Base-by-base conservation (phyloP, 2,797 vertebrate species). In the Podarcis siculus region DNA sequence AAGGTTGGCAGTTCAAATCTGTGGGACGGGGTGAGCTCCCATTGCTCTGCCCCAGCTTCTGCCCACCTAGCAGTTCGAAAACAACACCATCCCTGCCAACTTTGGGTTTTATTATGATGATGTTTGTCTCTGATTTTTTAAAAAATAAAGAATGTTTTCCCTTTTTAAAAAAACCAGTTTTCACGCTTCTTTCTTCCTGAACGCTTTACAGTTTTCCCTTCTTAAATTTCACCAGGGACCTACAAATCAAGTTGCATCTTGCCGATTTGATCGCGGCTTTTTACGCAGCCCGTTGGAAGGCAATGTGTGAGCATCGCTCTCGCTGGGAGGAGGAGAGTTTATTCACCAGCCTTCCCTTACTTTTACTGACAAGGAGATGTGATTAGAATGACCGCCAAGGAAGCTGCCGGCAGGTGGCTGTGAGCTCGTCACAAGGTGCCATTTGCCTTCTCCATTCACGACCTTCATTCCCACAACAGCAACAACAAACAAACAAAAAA, bases 181-280 rank as follows among this genome's bases (percentile, higher is more conserved):
- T 92, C 90, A 89, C 15, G 10, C 35, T 92, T 93, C 94, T 95
- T 95, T 95, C 49, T 86, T 27, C 91, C 87, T 90, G 90, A 95
- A 94, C 91, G 5, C 95, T 96, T 97, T 95, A 91, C 82, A 93
- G 86, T 95, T 92, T 92, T 82, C 37, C 76, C 82, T 89, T 94
- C 93, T 95, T 92, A 94, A 94, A 96, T 96, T 96, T 94, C 95
- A 96, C 91, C 37, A 90, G 94, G 94, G 94, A 94, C 83, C 94
- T 93, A 92, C 90, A 96, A 96, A 95, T 96, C 91, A 95, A 94
- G 91, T 91, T 85, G 91, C 84, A 94, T 95, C 91, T 95, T 90
- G 73, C 91, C 90, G 90, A 94, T 94, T 93, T 95, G 90, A 95
- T 94, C 90, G 92, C 89, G 95, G 91, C 82, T 93, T 95, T 64